Evolutionary conservation across 1,140 invertebrate genomes (phyloP).

Genomic region (Panulirus ornatus): DNA sequence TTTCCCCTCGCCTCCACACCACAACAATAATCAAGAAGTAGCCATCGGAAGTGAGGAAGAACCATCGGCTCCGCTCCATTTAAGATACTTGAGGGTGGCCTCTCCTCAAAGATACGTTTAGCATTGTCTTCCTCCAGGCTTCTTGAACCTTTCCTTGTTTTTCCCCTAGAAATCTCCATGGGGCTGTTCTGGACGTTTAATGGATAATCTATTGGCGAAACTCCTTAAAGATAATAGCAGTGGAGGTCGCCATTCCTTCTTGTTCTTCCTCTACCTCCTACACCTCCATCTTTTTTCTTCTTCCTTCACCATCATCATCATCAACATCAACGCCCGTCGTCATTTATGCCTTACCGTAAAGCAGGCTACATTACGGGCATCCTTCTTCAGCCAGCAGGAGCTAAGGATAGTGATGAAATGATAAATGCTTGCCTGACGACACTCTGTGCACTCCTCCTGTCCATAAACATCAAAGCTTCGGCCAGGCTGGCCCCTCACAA

Average conservation of each 20-base stretch:
- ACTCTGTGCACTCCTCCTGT: not conserved
- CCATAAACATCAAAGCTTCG: constrained; percentile 3
- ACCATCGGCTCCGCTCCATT: constrained; percentile 27
- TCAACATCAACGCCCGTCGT: not conserved
- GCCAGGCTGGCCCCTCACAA: not conserved
- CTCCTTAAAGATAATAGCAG: not conserved
- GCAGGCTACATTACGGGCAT: no score
- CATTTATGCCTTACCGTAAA: no score
- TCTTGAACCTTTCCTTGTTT: not conserved
- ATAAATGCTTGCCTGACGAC: not conserved
- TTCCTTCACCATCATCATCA: not conserved
- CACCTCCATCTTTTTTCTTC: not conserved
- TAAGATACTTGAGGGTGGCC: not conserved
- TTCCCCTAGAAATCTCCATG: not conserved
- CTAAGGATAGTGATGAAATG: not conserved
- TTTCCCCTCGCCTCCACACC: not conserved
- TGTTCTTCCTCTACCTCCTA: not conserved
- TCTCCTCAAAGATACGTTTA: not conserved
- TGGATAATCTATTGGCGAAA: not conserved
- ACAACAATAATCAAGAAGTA: constrained; percentile 25
- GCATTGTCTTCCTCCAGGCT: not conserved
- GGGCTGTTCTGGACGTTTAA: not conserved
- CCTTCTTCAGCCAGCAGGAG: not conserved
- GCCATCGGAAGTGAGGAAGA: constrained; percentile 32
- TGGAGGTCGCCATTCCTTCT: no score